These are phyloP conservation scores for Tholera decimalis DNA, from an alignment of 2,888 invertebrate species.

Conservation along the genomic window DNA sequence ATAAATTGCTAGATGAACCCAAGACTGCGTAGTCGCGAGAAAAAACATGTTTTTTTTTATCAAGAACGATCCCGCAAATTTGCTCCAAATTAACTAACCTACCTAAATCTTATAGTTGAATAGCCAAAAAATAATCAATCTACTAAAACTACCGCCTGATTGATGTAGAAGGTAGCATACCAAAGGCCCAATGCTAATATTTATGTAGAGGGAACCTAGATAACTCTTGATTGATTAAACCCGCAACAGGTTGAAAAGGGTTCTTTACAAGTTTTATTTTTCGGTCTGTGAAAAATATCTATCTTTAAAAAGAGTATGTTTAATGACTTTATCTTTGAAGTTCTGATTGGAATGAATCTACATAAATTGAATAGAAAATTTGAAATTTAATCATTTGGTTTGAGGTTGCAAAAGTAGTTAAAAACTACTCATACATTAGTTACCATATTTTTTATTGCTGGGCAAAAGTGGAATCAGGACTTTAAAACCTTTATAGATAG, in stretches of 20 bases:
- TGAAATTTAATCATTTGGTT: not conserved
- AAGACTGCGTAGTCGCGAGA: too few relatives aligned
- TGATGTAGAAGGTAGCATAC: conserved; percentile 65
- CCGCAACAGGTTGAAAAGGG: conserved; percentile 64
- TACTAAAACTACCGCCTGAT: conserved; percentile 61
- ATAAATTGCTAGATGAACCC: too few relatives aligned
- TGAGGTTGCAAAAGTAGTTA: too few relatives aligned
- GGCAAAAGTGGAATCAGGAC: too few relatives aligned
- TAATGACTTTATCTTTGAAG: conserved; percentile 34
- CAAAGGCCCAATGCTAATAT: conserved; percentile 63
- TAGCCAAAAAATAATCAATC: conserved; percentile 52
- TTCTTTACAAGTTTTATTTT: conserved; percentile 23
- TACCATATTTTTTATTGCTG: too few relatives aligned
- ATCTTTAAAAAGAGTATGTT: conserved; percentile 38
- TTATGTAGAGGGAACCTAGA: conserved; percentile 54
- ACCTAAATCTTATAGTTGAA: not conserved
- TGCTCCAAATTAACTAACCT: not conserved
- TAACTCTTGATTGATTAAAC: conserved; percentile 69
- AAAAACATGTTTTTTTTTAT: too few relatives aligned
- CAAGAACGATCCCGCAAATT: not conserved
- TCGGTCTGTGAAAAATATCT: conserved; percentile 26
- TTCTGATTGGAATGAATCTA: conserved; percentile 15
- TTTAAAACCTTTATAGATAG: too few relatives aligned
- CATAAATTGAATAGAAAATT: not conserved
- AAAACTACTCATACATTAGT: too few relatives aligned